Evolutionary conservation across 1,140 invertebrate species (phyloP).

Genomic region (Hirudo medicinalis): DNA sequence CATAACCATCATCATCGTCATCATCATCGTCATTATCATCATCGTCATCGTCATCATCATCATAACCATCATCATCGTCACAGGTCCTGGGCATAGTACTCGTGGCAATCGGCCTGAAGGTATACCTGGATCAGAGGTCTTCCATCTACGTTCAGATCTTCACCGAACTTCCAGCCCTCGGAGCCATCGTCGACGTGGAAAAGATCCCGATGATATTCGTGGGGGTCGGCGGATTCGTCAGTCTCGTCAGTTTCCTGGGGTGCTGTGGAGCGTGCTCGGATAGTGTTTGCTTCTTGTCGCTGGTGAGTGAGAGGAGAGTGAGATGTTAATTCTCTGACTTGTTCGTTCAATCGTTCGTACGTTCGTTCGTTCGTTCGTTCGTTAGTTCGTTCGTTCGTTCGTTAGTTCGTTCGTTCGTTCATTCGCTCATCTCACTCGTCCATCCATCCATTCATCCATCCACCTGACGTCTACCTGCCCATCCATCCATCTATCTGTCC

Average conservation of each 20-base stretch:
- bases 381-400: no score
- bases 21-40: neutral
- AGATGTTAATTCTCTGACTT: no score
- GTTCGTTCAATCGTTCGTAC: no score
- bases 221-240: slow-evolving; percentile 26
- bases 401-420: no score
- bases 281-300: slow-evolving; percentile 27
- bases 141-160: slow-evolving; percentile 3
- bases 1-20: neutral
- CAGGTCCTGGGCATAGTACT: neutral
- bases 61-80: neutral
- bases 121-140: neutral
- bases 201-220: slow-evolving; percentile 24
- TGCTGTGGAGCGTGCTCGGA: slow-evolving; percentile 30
- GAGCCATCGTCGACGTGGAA: neutral
- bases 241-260: slow-evolving; percentile 31
- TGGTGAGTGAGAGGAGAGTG: slow-evolving; percentile 28
- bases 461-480: no score
- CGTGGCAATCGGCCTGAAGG: neutral
- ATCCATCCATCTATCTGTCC: no score
- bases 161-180: neutral
- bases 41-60: no score
- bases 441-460: no score
- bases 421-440: no score
- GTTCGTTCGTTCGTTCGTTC: no score